Evolutionary conservation across 2,888 invertebrate species (phyloP), one percentile per base, ranked within the genome.

Genomic region (Leptopilina drosophilae): DNA sequence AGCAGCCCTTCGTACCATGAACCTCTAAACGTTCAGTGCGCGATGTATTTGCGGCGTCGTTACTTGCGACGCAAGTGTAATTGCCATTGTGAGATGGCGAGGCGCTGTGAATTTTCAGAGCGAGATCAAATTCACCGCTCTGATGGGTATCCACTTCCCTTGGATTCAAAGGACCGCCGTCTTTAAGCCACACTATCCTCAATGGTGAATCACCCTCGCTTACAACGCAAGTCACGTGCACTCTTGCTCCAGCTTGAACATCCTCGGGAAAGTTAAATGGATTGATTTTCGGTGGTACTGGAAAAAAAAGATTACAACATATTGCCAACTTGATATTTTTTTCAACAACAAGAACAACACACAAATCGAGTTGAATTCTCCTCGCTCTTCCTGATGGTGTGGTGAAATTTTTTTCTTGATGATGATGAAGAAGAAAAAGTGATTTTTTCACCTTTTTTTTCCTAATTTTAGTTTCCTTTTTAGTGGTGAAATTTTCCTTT

Each of bases 161-260:
- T 77, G 91, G 89, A 64, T 92, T 91, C 80, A 94, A 91, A 2
- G 92, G 91, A 53, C 91, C 89, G 62, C 93, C 93, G 86, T 94
- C 93, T 90, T 94, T 94, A 80, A 93, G 91, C 94, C 94, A 94
- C 78, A 91, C 90, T 82, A 94, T 93, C 85, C 89, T 92, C 80
- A 94, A 89, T 73, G 94, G 94, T 80, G 93, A 91, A 87, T 94
- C 94, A 66, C 94, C 93, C 82, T 93, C 92, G 86, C 92, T 92
- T 82, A 93, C 92, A 75, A 92, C 92, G 87, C 93, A 93, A 82
- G 92, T 92, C 77, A 93, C 92, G 86, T 92, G 92, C 53, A 93
- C 92, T 80, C 93, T 88, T 67, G 92, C 91, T 40, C 93, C 93
- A 81, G 92, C 91, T 82, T 92, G 92, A 82, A 93, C 90, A 87